phyloP scores from a whole-genome alignment of 2,888 invertebrate species.

The Lycophotia porphyrea region DNA sequence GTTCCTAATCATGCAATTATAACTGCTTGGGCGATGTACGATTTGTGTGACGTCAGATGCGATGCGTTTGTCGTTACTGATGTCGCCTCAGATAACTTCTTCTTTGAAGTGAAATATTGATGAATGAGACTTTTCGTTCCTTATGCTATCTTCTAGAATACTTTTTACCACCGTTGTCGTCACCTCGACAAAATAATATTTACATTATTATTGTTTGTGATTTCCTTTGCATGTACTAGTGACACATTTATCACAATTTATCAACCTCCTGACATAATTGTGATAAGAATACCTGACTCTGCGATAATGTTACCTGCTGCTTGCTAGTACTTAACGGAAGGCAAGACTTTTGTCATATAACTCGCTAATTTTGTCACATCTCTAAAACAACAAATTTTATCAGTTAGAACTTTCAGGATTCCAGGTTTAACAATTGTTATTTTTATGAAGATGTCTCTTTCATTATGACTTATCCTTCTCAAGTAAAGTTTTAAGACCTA shows the following conservation, averaged over 20 bases:
- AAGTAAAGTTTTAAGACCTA: background rate
- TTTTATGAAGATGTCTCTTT: background rate
- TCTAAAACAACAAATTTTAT: background rate
- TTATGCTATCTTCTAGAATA: conserved; percentile 4
- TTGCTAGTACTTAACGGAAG: conserved; percentile 30
- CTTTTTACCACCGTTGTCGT: background rate
- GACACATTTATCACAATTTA: conserved; percentile 66
- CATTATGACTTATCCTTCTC: background rate
- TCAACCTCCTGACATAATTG: conserved; percentile 66
- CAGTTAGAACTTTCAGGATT: background rate
- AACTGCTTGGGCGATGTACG: background rate
- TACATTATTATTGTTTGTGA: conserved; percentile 45
- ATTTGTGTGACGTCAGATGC: background rate
- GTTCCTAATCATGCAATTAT: background rate
- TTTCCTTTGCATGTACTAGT: conserved; percentile 42
- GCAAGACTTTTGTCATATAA: background rate
- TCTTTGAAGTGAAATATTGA: background rate
- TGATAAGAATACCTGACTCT: conserved; percentile 53
- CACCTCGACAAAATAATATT: conserved; percentile 39
- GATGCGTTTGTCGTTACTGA: background rate
- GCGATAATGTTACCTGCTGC: conserved; percentile 27
- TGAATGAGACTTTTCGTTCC: background rate
- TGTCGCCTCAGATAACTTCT: background rate
- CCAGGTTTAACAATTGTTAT: background rate
- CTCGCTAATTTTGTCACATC: background rate